phyloP scores from a whole-genome alignment of 2,888 invertebrate species.

The Phengaris alcon region DNA sequence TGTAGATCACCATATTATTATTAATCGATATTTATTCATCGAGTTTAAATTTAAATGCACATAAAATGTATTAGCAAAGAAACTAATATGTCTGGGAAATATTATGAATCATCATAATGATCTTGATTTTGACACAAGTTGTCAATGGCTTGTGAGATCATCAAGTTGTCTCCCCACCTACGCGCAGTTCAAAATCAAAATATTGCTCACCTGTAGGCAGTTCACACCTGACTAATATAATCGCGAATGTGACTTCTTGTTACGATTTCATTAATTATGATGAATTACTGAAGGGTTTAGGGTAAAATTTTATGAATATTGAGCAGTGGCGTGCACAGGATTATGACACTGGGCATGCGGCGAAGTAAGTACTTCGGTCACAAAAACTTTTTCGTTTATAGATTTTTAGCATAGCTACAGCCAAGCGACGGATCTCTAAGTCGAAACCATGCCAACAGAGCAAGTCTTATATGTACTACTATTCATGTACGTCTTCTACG shows the following conservation, averaged over 20 bases:
- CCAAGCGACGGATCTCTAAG: no score
- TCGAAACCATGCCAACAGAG: no score
- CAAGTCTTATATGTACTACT: no score
- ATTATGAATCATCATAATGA: background rate
- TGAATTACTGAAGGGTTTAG: no score
- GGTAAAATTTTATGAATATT: no score
- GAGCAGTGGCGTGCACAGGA: no score
- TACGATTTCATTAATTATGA: background rate
- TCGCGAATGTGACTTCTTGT: background rate
- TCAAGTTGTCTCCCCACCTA: background rate
- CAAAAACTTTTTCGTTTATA: no score
- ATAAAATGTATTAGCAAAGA: background rate
- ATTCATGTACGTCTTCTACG: no score
- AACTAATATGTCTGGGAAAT: background rate
- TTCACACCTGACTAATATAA: background rate
- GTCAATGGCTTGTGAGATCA: slow-evolving; percentile 1
- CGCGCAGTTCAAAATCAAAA: background rate
- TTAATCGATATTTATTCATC: background rate
- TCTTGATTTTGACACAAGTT: slow-evolving; percentile 1
- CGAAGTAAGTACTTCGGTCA: no score
- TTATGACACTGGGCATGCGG: no score
- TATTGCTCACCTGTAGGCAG: background rate
- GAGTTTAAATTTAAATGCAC: background rate
- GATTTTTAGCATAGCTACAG: no score
- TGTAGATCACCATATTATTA: no score